A percentile compares a stretch with the other conserved stretches of the same genome.
Evolutionary conservation across 2,888 invertebrate genomes (phyloP).

Genomic region (Papilio gigon): DNA sequence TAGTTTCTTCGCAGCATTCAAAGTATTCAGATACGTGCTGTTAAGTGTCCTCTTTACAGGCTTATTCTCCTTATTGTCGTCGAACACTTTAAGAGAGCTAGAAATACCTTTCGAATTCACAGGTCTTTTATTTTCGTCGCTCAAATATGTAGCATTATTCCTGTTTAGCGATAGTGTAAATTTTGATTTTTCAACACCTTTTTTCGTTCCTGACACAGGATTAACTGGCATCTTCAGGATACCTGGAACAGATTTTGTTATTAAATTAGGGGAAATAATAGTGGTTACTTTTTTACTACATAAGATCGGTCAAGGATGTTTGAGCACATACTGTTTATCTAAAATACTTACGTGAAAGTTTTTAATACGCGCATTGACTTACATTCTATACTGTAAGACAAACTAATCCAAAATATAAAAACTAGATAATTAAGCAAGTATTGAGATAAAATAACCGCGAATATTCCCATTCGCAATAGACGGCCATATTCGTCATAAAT

Average conservation of each 20-base stretch:
- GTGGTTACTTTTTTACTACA: slow-evolving; percentile 58
- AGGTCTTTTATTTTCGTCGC: slow-evolving; percentile 63
- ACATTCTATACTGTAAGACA: slow-evolving; percentile 74
- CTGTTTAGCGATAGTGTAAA: slow-evolving; percentile 72
- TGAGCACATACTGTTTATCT: slow-evolving; percentile 48
- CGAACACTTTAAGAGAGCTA: slow-evolving; percentile 53
- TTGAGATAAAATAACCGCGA: slow-evolving; percentile 64
- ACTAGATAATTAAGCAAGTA: slow-evolving; percentile 59
- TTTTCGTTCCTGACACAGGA: slow-evolving; percentile 72
- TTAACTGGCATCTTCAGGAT: slow-evolving; percentile 82
- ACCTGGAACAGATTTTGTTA: slow-evolving; percentile 63
- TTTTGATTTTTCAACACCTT: slow-evolving; percentile 72
- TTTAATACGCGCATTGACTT: slow-evolving; percentile 72
- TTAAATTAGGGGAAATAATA: slow-evolving; percentile 49
- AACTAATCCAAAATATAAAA: slow-evolving; percentile 55
- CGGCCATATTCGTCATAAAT: slow-evolving; percentile 70
- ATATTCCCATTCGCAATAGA: slow-evolving; percentile 65
- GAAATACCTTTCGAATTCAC: slow-evolving; percentile 59
- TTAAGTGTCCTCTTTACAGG: slow-evolving; percentile 68
- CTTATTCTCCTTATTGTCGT: slow-evolving; percentile 72
- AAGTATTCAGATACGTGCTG: slow-evolving; percentile 67
- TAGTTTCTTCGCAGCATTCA: slow-evolving; percentile 73
- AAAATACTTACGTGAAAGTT: slow-evolving; percentile 68
- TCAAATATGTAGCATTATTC: slow-evolving; percentile 73
- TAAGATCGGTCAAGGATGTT: slow-evolving; percentile 70